These are phyloP conservation scores for Metalampra italica DNA, from an alignment of 2,888 invertebrate genomes.

Conservation along the genomic window DNA sequence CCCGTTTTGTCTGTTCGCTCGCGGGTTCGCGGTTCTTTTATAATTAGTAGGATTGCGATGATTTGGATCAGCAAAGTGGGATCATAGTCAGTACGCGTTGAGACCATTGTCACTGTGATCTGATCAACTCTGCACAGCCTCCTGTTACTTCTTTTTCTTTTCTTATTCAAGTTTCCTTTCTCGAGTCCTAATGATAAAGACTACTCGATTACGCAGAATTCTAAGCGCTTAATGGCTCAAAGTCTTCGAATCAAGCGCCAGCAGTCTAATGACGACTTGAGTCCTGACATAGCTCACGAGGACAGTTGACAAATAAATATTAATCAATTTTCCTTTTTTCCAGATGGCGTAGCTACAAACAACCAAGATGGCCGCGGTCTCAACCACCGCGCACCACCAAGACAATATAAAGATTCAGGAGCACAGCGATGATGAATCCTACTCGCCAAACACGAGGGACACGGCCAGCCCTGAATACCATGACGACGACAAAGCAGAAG, in stretches of 20 bases:
- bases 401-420: conserved; percentile 67
- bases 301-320: too few relatives aligned
- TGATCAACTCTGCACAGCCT: too few relatives aligned
- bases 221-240: too few relatives aligned
- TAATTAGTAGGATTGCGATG: background rate
- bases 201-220: too few relatives aligned
- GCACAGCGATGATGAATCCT: conserved; percentile 68
- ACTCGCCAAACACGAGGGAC: conserved; percentile 64
- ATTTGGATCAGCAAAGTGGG: too few relatives aligned
- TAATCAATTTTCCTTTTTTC: conserved; percentile 17
- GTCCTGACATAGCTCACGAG: too few relatives aligned
- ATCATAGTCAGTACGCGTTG: background rate
- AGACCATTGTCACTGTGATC: too few relatives aligned
- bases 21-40: background rate
- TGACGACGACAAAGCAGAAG: conserved; percentile 58
- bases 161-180: too few relatives aligned
- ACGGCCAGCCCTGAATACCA: conserved; percentile 62
- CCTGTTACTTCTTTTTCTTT: too few relatives aligned
- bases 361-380: conserved; percentile 69
- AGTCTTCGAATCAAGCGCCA: too few relatives aligned
- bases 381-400: conserved; percentile 58
- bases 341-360: conserved; percentile 62
- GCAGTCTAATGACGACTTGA: too few relatives aligned
- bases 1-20: background rate
- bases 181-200: too few relatives aligned